These are phyloP conservation scores for Clanis bilineata DNA, from an alignment of 2,888 invertebrate species.

Conservation along the genomic window DNA sequence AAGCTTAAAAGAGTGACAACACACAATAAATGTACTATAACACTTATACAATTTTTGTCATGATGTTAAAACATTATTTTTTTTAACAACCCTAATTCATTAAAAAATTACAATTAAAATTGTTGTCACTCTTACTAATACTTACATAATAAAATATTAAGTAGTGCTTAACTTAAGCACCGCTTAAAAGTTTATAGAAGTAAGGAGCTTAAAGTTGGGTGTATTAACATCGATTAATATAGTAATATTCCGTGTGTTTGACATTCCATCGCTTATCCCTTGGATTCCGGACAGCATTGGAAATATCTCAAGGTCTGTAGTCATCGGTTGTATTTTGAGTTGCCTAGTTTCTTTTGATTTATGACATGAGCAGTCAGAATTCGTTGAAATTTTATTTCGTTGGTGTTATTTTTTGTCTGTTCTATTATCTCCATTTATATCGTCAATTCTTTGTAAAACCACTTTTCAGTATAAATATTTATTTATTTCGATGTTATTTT, in stretches of 20 bases:
- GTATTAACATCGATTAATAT: not conserved
- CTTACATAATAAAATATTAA: too few relatives aligned
- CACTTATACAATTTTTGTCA: not conserved
- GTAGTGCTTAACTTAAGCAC: too few relatives aligned
- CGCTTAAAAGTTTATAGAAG: too few relatives aligned
- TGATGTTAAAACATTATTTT: not conserved
- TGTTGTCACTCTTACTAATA: not conserved
- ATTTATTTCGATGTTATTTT: too few relatives aligned
- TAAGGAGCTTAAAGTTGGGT: not conserved
- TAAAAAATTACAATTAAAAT: not conserved
- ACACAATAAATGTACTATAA: not conserved
- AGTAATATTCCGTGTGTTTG: conserved; percentile 34
- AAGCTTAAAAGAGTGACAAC: not conserved
- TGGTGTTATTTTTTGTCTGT: not conserved
- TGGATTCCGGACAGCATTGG: conserved; percentile 86
- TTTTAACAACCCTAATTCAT: not conserved
- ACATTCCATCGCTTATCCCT: conserved; percentile 67
- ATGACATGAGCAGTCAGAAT: not conserved
- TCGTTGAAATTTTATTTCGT: not conserved
- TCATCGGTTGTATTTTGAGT: conserved; percentile 25
- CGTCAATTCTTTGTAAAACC: too few relatives aligned
- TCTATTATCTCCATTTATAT: not conserved
- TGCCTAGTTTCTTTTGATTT: not conserved
- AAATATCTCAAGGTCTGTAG: conserved; percentile 90
- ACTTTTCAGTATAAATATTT: too few relatives aligned